A percentile compares a stretch with the other conserved stretches of the same genome.
Conservation (phyloP, 92 coral and sea anemone genomes). For the Galaxea fascicularis region DNA sequence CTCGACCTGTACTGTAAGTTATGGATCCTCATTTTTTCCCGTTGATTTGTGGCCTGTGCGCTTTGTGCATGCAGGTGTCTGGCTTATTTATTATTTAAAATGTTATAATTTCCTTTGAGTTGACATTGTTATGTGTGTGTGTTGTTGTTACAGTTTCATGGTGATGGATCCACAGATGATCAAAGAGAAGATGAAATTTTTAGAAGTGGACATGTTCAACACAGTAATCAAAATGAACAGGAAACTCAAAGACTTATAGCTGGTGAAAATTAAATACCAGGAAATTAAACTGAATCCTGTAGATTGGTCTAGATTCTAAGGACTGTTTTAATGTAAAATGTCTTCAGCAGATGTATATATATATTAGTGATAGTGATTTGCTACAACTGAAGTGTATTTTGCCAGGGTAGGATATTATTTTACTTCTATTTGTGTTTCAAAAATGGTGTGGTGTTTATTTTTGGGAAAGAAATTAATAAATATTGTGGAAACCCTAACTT, state of each 20-base stretch:
- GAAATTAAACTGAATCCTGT: not conserved
- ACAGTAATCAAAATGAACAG: not conserved
- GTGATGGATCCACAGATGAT: not conserved
- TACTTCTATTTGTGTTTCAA: too few species aligned
- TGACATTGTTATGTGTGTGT: not conserved
- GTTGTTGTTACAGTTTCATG: conserved; percentile 26
- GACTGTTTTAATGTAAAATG: not conserved
- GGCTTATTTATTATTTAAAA: too few species aligned
- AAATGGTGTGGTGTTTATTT: not conserved
- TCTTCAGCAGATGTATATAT: too few species aligned
- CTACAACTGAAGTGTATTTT: not conserved
- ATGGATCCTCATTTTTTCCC: too few species aligned
- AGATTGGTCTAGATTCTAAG: not conserved
- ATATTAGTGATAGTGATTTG: not conserved
- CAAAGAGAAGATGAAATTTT: conserved; percentile 71
- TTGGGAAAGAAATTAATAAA: too few species aligned
- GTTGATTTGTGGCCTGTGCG: too few species aligned
- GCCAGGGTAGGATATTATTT: not conserved
- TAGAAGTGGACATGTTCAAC: conserved; percentile 1
- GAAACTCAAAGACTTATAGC: conserved; percentile 41
- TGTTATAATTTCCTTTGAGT: too few species aligned
- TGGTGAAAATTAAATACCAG: not conserved
- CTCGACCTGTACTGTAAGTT: too few species aligned
- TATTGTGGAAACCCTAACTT: too few species aligned
- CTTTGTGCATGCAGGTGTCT: too few species aligned